A percentile compares a stretch with the other conserved stretches of the same genome.
Evolutionary conservation across 2,888 invertebrate genomes (phyloP).

Genomic region (Beris chalybata): DNA sequence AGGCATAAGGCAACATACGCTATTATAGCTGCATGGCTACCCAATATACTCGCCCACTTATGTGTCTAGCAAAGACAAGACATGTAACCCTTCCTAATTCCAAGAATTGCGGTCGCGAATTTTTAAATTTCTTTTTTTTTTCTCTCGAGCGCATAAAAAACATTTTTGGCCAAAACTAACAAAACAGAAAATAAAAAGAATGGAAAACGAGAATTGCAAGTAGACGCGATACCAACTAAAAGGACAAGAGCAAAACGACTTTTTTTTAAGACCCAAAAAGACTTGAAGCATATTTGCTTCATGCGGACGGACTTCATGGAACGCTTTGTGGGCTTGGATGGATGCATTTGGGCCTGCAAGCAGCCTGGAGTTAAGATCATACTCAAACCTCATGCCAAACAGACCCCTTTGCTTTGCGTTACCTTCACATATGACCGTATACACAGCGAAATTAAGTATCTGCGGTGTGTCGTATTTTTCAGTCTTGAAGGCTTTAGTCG

Average conservation of each 20-base stretch:
- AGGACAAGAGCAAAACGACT: too few species aligned
- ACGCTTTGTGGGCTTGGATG: conserved; percentile 6
- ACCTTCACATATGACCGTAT: conserved; percentile 12
- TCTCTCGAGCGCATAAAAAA: conserved; percentile 33
- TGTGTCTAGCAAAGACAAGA: conserved; percentile 41
- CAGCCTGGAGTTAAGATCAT: conserved; percentile 10
- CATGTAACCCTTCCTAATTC: conserved; percentile 39
- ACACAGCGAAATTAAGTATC: conserved; percentile 26
- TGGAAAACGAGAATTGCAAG: conserved; percentile 13
- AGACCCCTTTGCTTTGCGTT: not conserved
- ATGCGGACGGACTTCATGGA: too few species aligned
- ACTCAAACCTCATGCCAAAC: conserved; percentile 26
- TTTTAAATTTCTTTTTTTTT: conserved; percentile 32
- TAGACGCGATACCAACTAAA: not conserved
- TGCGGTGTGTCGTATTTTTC: conserved; percentile 23
- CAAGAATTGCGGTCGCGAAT: conserved; percentile 43
- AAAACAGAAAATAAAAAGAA: not conserved
- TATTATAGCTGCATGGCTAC: conserved; percentile 13
- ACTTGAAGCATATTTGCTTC: too few species aligned
- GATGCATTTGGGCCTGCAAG: conserved; percentile 8
- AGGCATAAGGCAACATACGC: conserved; percentile 28
- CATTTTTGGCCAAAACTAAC: conserved; percentile 23
- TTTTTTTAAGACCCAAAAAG: too few species aligned
- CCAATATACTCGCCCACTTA: conserved; percentile 33
- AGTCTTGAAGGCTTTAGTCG: conserved; percentile 5